Base-by-base conservation (phyloP, 2,113 vertebrate genomes). In the Reinhardtius hippoglossoides region DNA sequence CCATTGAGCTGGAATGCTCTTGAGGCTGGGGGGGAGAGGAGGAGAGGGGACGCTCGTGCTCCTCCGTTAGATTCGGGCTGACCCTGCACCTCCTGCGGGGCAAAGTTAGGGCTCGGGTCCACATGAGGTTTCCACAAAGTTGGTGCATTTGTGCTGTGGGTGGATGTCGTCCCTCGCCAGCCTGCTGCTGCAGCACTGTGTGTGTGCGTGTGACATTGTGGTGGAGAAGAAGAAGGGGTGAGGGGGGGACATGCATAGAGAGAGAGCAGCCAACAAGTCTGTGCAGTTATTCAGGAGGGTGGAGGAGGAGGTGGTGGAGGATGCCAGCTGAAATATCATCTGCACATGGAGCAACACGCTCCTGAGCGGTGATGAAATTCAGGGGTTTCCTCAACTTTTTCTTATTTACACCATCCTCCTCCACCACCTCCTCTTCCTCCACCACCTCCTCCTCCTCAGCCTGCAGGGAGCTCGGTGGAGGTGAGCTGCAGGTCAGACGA, bases 1-100 rank as follows among this genome's bases (percentile, higher is more conserved):
- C 63, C 81, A 86, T 76, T 85, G 70, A 91, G 77, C 81, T 86
- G 87, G 90, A 92, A 93, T 92, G 92, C 85, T 92, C 87, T 74
- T 90, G 81, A 76, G 78, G 75, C 3, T 4, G 18, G 20, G 31
- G 9, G 20, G 58, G 9, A 40, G 13, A 3, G 35, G 12, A 6
- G 24, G 24, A 18, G 15, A 14, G 5, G 50, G 50, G 61, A 64
- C n/a, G 44, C 69, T 72, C 83, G 56, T 74, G 73, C 67, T 88
- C 88, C 86, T 82, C 88, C 85, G 86, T 85, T 78, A 80, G 59
- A 87, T 85, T 74, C 10, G 40, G 56, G 66, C 81, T 77, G 73
- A 80, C 71, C 67, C 54, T 74, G 65, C 65, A 78, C 68, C 78
- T 76, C 37, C 76, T 83, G 72, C 74, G 26, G 87, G 83, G 50